These are phyloP conservation scores for Plodia interpunctella DNA, from an alignment of 1,140 invertebrate genomes.

Conservation along the genomic window DNA sequence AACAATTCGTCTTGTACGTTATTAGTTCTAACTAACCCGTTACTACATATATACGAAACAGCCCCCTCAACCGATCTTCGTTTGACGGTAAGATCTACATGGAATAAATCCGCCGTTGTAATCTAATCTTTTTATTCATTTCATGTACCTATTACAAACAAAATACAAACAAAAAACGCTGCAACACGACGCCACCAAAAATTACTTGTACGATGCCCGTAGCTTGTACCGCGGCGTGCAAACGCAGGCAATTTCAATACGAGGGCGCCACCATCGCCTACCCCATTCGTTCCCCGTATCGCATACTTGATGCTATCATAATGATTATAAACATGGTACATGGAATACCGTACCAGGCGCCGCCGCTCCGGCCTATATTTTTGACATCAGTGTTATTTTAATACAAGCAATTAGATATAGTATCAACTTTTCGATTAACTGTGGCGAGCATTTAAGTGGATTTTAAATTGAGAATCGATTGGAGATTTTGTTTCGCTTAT, in stretches of 20 bases:
- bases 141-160: neutral
- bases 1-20: too few species aligned
- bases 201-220: neutral
- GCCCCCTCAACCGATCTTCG: too few species aligned
- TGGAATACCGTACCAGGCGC: neutral
- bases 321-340: neutral
- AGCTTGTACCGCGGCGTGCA: neutral
- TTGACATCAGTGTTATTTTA: conserved; percentile 3
- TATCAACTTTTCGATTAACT: conserved; percentile 2
- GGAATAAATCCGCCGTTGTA: too few species aligned
- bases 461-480: conserved; percentile 5
- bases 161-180: neutral
- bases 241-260: conserved; percentile 5
- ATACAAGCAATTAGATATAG: conserved; percentile 4
- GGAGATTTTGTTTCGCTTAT: neutral
- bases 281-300: neutral
- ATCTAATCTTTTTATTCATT: too few species aligned
- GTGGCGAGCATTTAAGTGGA: neutral
- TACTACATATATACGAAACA: too few species aligned
- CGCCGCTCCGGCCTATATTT: neutral
- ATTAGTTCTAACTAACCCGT: too few species aligned
- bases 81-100: too few species aligned
- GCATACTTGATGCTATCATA: conserved; percentile 7
- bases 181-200: neutral
- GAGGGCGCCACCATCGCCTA: conserved; percentile 2